Conservation (phyloP, 1,140 invertebrate genomes). For the Onthophagus taurus region DNA sequence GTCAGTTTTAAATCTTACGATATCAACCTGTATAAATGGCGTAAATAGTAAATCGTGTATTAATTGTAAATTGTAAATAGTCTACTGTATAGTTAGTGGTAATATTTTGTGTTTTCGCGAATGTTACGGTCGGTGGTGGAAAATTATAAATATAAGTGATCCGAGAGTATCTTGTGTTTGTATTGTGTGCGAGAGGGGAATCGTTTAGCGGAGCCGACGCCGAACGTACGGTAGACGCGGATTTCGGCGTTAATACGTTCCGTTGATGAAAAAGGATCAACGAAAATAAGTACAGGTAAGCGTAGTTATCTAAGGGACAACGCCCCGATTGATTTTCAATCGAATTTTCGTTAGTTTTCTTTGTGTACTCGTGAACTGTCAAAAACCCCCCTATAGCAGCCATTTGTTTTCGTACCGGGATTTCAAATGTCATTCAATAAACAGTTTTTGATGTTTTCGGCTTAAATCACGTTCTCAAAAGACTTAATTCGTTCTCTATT, state of each 20-base stretch:
- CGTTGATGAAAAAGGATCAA: slow-evolving; percentile 25
- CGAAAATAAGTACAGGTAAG: slow-evolving; percentile 27
- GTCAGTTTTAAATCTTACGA: slow-evolving; percentile 38
- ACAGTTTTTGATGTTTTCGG: slow-evolving; percentile 19
- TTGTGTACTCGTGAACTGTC: slow-evolving; percentile 32
- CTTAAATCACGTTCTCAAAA: no score
- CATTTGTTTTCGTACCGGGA: slow-evolving; percentile 35
- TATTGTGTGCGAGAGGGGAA: slow-evolving; percentile 30
- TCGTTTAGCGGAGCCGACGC: slow-evolving; percentile 35
- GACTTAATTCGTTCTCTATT: no score
- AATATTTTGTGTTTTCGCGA: slow-evolving; percentile 40
- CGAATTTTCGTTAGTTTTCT: slow-evolving; percentile 23
- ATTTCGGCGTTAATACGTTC: slow-evolving; percentile 29
- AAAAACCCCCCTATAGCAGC: slow-evolving; percentile 21
- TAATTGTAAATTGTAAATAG: slow-evolving; percentile 40
- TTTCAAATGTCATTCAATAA: slow-evolving; percentile 35
- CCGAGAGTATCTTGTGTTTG: slow-evolving; percentile 35
- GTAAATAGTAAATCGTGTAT: slow-evolving; percentile 32
- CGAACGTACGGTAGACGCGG: slow-evolving; percentile 25
- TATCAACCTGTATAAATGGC: slow-evolving; percentile 37
- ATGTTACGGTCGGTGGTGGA: slow-evolving; percentile 28
- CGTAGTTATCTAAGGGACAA: slow-evolving; percentile 9
- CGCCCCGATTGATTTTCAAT: slow-evolving; percentile 12
- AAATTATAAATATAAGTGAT: slow-evolving; percentile 34
- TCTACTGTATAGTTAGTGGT: slow-evolving; percentile 40